Evolutionary conservation across 1,140 invertebrate species (phyloP).

Genomic region (Choristoneura fumiferana): DNA sequence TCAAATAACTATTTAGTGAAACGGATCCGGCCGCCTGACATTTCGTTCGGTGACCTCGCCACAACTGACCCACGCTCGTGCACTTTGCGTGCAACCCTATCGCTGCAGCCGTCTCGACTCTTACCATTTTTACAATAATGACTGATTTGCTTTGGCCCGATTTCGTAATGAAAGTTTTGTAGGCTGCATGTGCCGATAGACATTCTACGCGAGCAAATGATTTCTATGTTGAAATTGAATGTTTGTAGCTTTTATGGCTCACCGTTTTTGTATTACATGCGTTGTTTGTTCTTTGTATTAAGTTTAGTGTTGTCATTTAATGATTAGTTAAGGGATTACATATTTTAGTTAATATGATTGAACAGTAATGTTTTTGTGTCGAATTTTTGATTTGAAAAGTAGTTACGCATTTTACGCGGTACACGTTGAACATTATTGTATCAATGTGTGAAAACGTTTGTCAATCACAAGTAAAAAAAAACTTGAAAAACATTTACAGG

Average conservation of each 20-base stretch:
- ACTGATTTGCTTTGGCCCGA: constrained; percentile 27
- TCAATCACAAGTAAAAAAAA: too few relatives aligned
- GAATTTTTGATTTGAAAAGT: too few relatives aligned
- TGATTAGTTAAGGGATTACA: too few relatives aligned
- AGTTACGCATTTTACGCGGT: too few relatives aligned
- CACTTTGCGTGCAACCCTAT: constrained; percentile 39
- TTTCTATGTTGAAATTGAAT: constrained; percentile 48
- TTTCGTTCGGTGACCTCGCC: constrained; percentile 61
- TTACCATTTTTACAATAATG: constrained; percentile 35
- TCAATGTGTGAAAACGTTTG: too few relatives aligned
- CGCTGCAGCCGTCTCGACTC: constrained; percentile 21
- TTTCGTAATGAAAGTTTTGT: constrained; percentile 21
- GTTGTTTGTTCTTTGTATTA: constrained; percentile 13
- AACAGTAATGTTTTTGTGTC: too few relatives aligned
- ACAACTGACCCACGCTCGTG: constrained; percentile 49
- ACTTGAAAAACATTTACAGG: too few relatives aligned
- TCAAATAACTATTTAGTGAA: constrained; percentile 45
- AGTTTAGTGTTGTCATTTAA: too few relatives aligned
- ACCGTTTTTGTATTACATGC: constrained; percentile 22
- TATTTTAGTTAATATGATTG: too few relatives aligned
- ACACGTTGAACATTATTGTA: too few relatives aligned
- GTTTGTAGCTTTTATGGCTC: constrained; percentile 10
- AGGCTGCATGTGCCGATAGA: constrained; percentile 39
- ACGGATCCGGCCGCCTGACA: constrained; percentile 64
- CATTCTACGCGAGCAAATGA: constrained; percentile 48